Evolutionary conservation across 2,113 vertebrate species (phyloP), one percentile per base, ranked within the genome.

Genomic region (Pedetes capensis): DNA sequence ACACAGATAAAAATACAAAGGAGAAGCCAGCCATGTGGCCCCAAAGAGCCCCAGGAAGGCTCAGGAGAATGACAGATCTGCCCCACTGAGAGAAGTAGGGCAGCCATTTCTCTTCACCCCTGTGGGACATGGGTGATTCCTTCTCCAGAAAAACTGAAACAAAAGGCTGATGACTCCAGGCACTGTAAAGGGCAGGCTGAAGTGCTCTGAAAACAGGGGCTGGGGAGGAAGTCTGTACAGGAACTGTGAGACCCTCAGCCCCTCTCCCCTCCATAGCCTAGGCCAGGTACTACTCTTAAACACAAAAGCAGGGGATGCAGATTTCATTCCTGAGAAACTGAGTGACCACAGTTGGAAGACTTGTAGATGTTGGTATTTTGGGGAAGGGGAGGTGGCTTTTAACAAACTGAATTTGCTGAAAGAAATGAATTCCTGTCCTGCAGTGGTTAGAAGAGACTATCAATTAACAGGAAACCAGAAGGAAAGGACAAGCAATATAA

Each of bases 321-420:
- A 39, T 39, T 68, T 17, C 22, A 5, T 37, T 86, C 23, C 53
- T 16, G 32, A 25, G 29, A 69, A 78, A 47, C 0, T 13, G 37
- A 72, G 51, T 42, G 47, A 22, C 32, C 32, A 37, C 66, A 44
- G 34, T 1, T 27, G 25, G 34, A 95, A 95, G 78, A 86, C 23
- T 6, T 79, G 5, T 0, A 82, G 63, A 78, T n/a, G 16, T 1
- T 63, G 57, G 79, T 63, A 71, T 34, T 47, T 39, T 37, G 20
- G 42, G 61, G 8, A 84, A 42, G n/a, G 8, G 22, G 34, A 61
- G 61, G 32, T 51, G 63, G 63, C 55, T 71, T 96, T 51, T 47
- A 81, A 88, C 61, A 66, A 89, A 59, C 4, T 71, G 17, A 74
- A 94, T 88, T 64, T 86, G 89, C 63, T 68, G 20, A 85, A 90